phyloP scores from a whole-genome alignment of 2,113 vertebrate species.

The Centrocercus urophasianus region DNA sequence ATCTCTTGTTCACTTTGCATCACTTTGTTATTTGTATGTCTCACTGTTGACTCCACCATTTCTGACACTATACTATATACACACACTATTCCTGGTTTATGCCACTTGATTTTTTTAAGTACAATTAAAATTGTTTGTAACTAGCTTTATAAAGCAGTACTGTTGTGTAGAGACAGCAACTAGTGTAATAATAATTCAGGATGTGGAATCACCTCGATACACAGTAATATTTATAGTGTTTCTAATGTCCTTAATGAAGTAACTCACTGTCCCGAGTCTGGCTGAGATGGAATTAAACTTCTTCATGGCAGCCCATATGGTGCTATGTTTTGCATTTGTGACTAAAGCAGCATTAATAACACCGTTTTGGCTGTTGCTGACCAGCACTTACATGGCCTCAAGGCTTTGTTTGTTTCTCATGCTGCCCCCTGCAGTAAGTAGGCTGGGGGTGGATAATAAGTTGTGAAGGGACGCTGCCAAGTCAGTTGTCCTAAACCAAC shows the following conservation, averaged over 20 bases:
- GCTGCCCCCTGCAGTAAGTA: fast-evolving
- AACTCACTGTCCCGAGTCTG: background rate
- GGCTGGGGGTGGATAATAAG: background rate
- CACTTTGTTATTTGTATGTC: background rate
- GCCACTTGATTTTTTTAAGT: background rate
- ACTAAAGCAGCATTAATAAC: background rate
- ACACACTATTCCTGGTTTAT: background rate
- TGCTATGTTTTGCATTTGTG: background rate
- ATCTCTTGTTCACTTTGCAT: background rate
- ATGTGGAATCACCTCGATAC: background rate
- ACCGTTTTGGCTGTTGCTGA: background rate
- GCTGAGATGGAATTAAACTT: background rate
- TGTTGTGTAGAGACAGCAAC: background rate
- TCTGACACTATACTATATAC: background rate
- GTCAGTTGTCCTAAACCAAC: background rate
- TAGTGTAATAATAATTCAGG: background rate
- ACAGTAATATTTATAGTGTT: background rate
- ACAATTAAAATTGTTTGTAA: background rate
- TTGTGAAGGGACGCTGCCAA: background rate
- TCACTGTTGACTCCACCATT: background rate
- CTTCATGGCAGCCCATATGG: background rate
- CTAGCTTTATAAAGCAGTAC: background rate
- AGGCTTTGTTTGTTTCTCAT: background rate
- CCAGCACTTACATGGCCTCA: background rate
- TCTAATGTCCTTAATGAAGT: background rate